A percentile compares a stretch with the other conserved stretches of the same genome.
Evolutionary conservation across 2,797 vertebrate species (phyloP).

Genomic region (Semotilus atromaculatus): DNA sequence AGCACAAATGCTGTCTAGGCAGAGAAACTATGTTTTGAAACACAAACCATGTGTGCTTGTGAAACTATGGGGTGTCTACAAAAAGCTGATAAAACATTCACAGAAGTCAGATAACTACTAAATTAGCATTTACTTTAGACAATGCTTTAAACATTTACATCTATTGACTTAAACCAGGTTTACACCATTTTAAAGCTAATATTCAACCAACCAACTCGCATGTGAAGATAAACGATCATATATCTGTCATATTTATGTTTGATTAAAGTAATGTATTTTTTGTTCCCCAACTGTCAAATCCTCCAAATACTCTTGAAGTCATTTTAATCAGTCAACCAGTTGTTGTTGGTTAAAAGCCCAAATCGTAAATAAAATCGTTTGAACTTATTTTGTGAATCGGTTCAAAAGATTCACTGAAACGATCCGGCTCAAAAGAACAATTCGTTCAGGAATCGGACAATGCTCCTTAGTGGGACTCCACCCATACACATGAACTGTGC

Average conservation of each 20-base stretch:
- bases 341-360: neutral
- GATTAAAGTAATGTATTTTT: neutral
- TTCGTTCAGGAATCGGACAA: conserved; percentile 2
- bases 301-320: neutral
- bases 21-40: neutral
- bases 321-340: neutral
- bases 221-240: neutral
- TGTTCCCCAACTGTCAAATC: neutral
- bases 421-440: neutral
- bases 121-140: neutral
- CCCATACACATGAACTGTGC: conserved; percentile 17
- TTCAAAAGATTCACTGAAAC: neutral
- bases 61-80: neutral
- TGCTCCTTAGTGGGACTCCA: conserved; percentile 23
- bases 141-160: neutral
- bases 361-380: neutral
- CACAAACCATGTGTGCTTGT: neutral
- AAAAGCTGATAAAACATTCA: neutral
- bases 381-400: neutral
- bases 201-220: neutral
- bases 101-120: neutral
- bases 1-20: neutral
- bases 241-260: neutral
- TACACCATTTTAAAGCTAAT: neutral
- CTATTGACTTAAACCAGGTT: neutral